Base-by-base conservation (phyloP, 2,888 invertebrate genomes). In the Cheiracanthium punctorium region DNA sequence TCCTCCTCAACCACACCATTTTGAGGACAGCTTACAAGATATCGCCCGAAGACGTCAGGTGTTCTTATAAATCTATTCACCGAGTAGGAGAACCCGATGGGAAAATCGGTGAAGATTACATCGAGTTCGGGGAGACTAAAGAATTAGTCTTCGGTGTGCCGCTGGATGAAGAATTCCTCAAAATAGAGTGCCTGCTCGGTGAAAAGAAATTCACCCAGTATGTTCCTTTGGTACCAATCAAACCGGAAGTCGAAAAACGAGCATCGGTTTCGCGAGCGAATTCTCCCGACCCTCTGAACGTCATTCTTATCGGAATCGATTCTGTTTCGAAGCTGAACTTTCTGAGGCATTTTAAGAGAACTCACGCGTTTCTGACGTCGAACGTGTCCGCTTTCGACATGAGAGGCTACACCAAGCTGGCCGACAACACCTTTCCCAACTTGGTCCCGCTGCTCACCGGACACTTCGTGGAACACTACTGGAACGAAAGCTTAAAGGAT, bases 221-320 rank as follows among this genome's bases (percentile, higher is more conserved):
- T 69, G 64, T 89, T 58, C 70, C 85, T n/a, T 33, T 86, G 4
- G 67, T 69, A 4, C 75, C 82, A 17, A 10, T 87, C 1, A 88
- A 84, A 28, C 29, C 29, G 8, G 75, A 74, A 37, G 29, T 88
- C 5, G 81, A 88, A 69, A 69, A 75, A 24, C 29, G 28, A 69
- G 69, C 41, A 32, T 33, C 58, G 37, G 30, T 77, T 1, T 24
- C 33, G 4, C 24, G 37, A 52, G 37, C 43, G 0, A 20, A 28
- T 24, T 37, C 70, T 10, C 12, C 24, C 0, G 20, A 70, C 14
- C 90, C 90, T n/a, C 91, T 94, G 28, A 95, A 95, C 90, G 94
- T 97, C 0, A 91, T 97, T 37, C 93, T 97, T 90, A 91, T 97
- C 28, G 97, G 97, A 58, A 94, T 97, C 90, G 97, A 97, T 91